A percentile compares a stretch with the other conserved stretches of the same genome.
These are phyloP conservation scores for Nasua narica DNA, from an alignment of 2,797 vertebrate species.

Conservation along the genomic window DNA sequence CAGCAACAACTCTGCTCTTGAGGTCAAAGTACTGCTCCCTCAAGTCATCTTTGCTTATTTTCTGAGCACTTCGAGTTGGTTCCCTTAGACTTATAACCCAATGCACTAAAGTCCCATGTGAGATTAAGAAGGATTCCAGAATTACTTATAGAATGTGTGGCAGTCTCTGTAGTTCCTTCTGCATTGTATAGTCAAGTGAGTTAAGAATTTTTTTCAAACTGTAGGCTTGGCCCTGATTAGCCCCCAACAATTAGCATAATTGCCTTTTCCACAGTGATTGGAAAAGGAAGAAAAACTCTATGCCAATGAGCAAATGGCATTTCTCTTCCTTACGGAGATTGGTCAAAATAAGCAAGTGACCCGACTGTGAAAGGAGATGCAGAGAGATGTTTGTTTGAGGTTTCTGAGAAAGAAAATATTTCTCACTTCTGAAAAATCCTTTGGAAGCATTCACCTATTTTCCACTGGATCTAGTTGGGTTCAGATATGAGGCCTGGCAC, in stretches of 20 bases:
- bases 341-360: not conserved
- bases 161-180: not conserved
- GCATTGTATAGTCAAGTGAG: not conserved
- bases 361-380: not conserved
- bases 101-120: not conserved
- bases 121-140: not conserved
- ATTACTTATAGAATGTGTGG: not conserved
- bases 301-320: not conserved
- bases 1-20: too few relatives aligned
- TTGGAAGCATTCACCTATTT: not conserved
- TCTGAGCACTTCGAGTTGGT: not conserved
- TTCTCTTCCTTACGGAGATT: not conserved
- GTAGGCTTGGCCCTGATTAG: not conserved
- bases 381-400: not conserved
- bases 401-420: not conserved
- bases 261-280: not conserved
- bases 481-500: not conserved
- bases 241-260: not conserved
- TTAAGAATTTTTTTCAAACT: not conserved
- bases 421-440: not conserved
- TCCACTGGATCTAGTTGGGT: not conserved
- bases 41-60: not conserved
- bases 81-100: not conserved
- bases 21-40: not conserved
- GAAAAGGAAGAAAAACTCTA: not conserved